Conservation (phyloP, 2,888 invertebrate species). For the Esperia sulphurella region DNA sequence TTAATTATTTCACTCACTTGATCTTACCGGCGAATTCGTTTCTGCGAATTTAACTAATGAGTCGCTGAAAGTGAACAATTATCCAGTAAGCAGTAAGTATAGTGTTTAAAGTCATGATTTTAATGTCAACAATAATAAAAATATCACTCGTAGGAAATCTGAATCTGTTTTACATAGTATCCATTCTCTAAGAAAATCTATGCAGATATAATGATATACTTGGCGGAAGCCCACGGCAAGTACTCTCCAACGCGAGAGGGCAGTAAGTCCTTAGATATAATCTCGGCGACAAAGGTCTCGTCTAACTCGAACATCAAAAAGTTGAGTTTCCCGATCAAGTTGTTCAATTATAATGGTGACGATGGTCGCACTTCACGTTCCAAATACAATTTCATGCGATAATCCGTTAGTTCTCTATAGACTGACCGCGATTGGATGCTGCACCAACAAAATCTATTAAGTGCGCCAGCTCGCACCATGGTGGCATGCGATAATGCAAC, state of each 20-base stretch:
- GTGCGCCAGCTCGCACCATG: conserved; percentile 66
- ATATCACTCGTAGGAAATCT: too few species aligned
- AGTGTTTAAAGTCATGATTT: too few species aligned
- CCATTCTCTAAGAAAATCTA: background rate
- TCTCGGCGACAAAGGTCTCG: background rate
- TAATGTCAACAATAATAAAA: too few species aligned
- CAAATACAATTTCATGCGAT: conserved; percentile 63
- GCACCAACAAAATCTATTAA: conserved; percentile 74
- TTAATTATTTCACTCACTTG: conserved; percentile 61
- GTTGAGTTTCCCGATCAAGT: background rate
- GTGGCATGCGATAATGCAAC: conserved; percentile 62
- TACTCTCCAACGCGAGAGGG: background rate
- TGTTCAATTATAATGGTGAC: background rate
- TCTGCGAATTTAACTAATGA: background rate
- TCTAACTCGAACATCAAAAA: background rate
- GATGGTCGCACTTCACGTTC: conserved; percentile 20
- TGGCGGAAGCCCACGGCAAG: background rate
- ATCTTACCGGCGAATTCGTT: conserved; percentile 34
- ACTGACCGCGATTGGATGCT: conserved; percentile 50
- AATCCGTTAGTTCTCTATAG: conserved; percentile 71
- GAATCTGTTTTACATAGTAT: too few species aligned
- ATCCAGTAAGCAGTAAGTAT: too few species aligned
- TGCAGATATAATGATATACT: background rate
- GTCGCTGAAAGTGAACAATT: background rate
- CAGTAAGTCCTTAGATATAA: background rate